Percentiles rank a stretch among this genome's conserved stretches.
Evolutionary conservation across 2,113 vertebrate species (phyloP).

Genomic region (chimpanzee (Pan troglodytes)): DNA sequence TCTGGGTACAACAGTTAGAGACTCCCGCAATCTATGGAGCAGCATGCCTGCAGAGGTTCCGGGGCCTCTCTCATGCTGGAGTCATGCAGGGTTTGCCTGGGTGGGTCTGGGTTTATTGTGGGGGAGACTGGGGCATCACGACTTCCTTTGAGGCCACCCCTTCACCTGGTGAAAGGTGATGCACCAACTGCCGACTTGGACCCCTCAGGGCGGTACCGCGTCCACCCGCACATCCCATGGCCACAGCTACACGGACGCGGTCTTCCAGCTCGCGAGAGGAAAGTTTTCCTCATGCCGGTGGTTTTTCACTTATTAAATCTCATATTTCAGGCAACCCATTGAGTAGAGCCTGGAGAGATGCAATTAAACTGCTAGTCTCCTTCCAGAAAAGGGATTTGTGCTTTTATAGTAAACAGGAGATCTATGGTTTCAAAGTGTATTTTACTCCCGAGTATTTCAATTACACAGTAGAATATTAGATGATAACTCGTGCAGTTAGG

Average conservation of each 20-base stretch:
- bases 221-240: rapidly evolving
- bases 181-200: rapidly evolving
- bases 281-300: too few relatives aligned
- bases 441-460: background rate
- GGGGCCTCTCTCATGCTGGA: background rate
- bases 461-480: background rate
- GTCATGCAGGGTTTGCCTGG: rapidly evolving
- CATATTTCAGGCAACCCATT: background rate
- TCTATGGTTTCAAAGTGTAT: background rate
- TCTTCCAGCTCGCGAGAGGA: too few relatives aligned
- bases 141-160: background rate
- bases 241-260: rapidly evolving
- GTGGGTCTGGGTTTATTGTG: background rate
- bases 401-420: background rate
- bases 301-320: background rate
- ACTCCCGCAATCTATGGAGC: background rate
- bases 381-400: background rate
- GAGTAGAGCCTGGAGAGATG: background rate
- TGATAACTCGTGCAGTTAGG: rapidly evolving
- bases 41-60: background rate
- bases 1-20: background rate
- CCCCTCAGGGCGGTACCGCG: too few relatives aligned
- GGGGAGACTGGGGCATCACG: background rate
- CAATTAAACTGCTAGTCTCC: background rate
- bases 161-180: background rate